These are phyloP conservation scores for Myocastor coypus DNA, from an alignment of 2,113 vertebrate species.

Conservation along the genomic window DNA sequence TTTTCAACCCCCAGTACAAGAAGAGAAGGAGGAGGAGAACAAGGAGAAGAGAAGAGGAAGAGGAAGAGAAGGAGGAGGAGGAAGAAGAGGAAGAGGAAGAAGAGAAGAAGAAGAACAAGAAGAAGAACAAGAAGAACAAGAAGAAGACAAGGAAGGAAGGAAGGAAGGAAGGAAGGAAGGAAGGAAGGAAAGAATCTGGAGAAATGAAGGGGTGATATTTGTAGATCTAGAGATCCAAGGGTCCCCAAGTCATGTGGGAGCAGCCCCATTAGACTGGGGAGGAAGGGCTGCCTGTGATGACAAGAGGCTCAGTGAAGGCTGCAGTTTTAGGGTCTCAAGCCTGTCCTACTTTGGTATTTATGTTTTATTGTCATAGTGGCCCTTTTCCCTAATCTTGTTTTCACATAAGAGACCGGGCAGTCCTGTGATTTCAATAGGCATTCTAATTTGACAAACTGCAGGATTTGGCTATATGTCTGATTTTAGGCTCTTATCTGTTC, in stretches of 20 bases:
- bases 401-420: background rate
- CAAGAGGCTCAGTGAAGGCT: background rate
- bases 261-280: background rate
- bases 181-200: slow-evolving; percentile 7
- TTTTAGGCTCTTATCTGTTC: background rate
- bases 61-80: too few relatives aligned
- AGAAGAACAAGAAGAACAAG: too few relatives aligned
- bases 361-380: background rate
- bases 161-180: too few relatives aligned
- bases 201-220: background rate
- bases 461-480: slow-evolving; percentile 31
- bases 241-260: background rate
- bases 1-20: too few relatives aligned
- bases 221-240: background rate
- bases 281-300: background rate
- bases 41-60: too few relatives aligned
- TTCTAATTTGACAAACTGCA: slow-evolving; percentile 2
- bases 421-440: background rate
- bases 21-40: too few relatives aligned
- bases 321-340: background rate
- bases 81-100: too few relatives aligned
- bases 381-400: background rate
- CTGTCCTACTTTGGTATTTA: background rate
- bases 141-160: too few relatives aligned
- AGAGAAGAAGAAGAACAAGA: background rate